Conservation (phyloP, 2,797 vertebrate species). For the Enteromius radiatus region DNA sequence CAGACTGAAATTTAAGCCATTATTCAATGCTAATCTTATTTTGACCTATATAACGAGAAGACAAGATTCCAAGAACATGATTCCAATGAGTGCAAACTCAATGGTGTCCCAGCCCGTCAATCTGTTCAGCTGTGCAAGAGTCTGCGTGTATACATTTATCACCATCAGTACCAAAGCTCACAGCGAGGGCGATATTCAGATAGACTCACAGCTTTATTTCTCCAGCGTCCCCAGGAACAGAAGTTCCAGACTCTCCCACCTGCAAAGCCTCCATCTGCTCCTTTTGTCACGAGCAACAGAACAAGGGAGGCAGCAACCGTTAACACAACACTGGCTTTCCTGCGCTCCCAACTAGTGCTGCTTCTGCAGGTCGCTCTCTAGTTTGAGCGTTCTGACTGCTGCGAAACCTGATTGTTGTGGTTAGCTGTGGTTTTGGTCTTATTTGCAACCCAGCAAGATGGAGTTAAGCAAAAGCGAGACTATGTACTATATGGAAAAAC, state of each 20-base stretch:
- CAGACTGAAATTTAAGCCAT: neutral
- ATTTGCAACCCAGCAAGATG: neutral
- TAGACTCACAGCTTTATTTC: slow-evolving; percentile 73
- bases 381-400: neutral
- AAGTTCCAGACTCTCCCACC: slow-evolving; percentile 78
- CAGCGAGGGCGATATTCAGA: slow-evolving; percentile 66
- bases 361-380: slow-evolving; percentile 3
- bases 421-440: neutral
- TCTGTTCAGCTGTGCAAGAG: slow-evolving; percentile 68
- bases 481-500: neutral
- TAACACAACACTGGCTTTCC: slow-evolving; percentile 51
- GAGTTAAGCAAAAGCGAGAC: neutral
- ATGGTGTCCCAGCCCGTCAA: slow-evolving; percentile 57
- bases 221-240: slow-evolving; percentile 72
- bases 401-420: neutral
- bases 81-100: slow-evolving; percentile 48
- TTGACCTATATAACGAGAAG: slow-evolving; percentile 3
- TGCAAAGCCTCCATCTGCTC: slow-evolving; percentile 84
- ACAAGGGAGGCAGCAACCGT: slow-evolving; percentile 49
- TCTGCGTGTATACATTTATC: slow-evolving; percentile 75
- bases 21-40: neutral
- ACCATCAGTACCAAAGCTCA: slow-evolving; percentile 70
- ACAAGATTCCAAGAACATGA: neutral
- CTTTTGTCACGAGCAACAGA: slow-evolving; percentile 53
- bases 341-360: slow-evolving; percentile 1